A percentile compares a stretch with the other conserved stretches of the same genome.
Evolutionary conservation across 1,140 invertebrate species (phyloP).

Genomic region (Aethina tumida): DNA sequence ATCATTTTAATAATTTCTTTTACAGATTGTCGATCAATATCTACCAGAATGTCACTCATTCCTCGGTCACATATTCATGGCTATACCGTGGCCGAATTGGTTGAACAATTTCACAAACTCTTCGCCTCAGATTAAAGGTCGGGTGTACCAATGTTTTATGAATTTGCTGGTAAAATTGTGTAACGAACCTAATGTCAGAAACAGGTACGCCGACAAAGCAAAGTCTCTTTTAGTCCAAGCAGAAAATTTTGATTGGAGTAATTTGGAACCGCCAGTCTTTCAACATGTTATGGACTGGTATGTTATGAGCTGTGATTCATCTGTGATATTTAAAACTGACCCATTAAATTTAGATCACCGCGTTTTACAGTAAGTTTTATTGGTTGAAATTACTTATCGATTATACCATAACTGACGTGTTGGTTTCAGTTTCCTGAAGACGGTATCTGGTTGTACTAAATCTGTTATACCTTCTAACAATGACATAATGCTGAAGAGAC

Average conservation of each 20-base stretch:
- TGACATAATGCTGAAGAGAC: constrained; percentile 23
- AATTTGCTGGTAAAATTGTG: constrained; percentile 58
- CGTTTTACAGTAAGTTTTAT: constrained; percentile 36
- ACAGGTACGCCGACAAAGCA: constrained; percentile 31
- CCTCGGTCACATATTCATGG: constrained; percentile 58
- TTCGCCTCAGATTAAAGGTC: constrained; percentile 33
- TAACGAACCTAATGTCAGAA: constrained; percentile 59
- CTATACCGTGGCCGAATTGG: constrained; percentile 48
- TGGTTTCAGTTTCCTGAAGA: constrained; percentile 29
- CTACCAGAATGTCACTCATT: constrained; percentile 62
- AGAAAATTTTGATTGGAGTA: constrained; percentile 58
- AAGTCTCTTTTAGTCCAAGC: constrained; percentile 48
- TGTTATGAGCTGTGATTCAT: constrained; percentile 63
- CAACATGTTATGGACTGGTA: constrained; percentile 68
- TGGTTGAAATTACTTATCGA: background rate
- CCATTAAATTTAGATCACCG: constrained; percentile 37
- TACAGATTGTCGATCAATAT: constrained; percentile 50
- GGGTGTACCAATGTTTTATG: constrained; percentile 47
- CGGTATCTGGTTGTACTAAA: constrained; percentile 27
- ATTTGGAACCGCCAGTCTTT: constrained; percentile 53
- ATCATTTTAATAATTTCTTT: background rate
- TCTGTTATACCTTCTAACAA: constrained; percentile 7
- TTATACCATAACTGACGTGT: background rate
- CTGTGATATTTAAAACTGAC: constrained; percentile 48
- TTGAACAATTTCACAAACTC: constrained; percentile 36